These are phyloP conservation scores for Hucho hucho DNA, from an alignment of 2,113 vertebrate genomes.

Conservation along the genomic window DNA sequence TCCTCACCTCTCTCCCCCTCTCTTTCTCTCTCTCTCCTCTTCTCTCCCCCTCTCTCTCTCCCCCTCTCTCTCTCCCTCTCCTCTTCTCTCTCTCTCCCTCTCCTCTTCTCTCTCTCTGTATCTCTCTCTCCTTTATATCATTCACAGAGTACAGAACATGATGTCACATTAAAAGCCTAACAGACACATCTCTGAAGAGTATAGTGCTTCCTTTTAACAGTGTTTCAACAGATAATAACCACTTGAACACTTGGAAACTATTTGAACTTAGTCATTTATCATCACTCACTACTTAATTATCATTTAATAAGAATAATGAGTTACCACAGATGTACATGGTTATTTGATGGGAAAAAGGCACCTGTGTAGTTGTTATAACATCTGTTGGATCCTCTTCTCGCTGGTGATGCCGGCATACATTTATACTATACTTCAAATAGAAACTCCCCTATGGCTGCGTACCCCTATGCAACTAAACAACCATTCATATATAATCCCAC, in stretches of 20 bases:
- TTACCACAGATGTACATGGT: background rate
- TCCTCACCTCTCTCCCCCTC: too few relatives aligned
- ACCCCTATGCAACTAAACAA: too few relatives aligned
- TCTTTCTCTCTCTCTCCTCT: too few relatives aligned
- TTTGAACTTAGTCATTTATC: background rate
- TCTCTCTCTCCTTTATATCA: background rate
- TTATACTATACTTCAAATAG: too few relatives aligned
- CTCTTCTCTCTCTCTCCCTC: too few relatives aligned
- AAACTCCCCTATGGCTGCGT: too few relatives aligned
- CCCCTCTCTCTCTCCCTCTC: too few relatives aligned
- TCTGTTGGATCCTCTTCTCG: background rate
- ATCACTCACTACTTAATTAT: background rate
- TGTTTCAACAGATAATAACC: slow-evolving; percentile 1
- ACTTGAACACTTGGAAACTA: background rate
- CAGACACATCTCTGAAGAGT: background rate
- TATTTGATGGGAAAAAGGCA: background rate
- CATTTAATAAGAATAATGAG: background rate
- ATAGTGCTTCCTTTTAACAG: background rate
- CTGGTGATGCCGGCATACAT: background rate
- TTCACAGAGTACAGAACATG: slow-evolving; percentile 11
- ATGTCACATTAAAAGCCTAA: slow-evolving; percentile 5
- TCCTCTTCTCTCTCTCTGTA: too few relatives aligned
- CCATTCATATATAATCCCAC: too few relatives aligned
- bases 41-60: too few relatives aligned
- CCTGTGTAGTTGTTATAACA: background rate